Conservation (phyloP, 2,113 vertebrate genomes). For the Rhinoptilus africanus region DNA sequence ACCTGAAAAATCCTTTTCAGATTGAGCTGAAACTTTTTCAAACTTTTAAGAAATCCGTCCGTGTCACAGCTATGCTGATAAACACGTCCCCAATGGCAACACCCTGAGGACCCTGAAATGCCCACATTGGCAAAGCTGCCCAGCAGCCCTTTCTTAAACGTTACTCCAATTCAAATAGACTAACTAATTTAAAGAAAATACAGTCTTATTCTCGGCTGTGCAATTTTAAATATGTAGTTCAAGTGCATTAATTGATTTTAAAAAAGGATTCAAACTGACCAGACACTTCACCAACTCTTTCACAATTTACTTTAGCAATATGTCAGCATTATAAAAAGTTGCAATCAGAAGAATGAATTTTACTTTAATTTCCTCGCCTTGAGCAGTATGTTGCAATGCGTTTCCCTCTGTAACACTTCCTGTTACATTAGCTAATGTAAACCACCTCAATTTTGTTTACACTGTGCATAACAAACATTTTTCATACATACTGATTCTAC, state of each 20-base stretch:
- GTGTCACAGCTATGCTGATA: not conserved
- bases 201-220: not conserved
- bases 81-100: not conserved
- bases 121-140: not conserved
- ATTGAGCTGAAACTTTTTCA: not conserved
- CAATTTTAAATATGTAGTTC: not conserved
- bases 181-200: not conserved
- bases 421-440: not conserved
- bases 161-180: not conserved
- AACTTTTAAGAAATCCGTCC: not conserved
- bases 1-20: not conserved
- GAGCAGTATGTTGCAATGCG: not conserved
- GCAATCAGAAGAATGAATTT: conserved; percentile 10
- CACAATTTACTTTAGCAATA: conserved; percentile 31
- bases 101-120: not conserved
- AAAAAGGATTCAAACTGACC: not conserved
- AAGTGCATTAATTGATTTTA: not conserved
- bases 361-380: not conserved
- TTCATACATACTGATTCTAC: not conserved
- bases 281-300: not conserved
- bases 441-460: not conserved
- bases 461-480: not conserved
- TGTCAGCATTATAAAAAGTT: not conserved
- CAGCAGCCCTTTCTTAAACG: not conserved
- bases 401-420: conserved; percentile 22